Percentiles rank a stretch among this genome's conserved stretches.
phyloP scores from a whole-genome alignment of 30 jellyfish, hydroid and myxozoan genomes.

The Cassiopea xamachana region DNA sequence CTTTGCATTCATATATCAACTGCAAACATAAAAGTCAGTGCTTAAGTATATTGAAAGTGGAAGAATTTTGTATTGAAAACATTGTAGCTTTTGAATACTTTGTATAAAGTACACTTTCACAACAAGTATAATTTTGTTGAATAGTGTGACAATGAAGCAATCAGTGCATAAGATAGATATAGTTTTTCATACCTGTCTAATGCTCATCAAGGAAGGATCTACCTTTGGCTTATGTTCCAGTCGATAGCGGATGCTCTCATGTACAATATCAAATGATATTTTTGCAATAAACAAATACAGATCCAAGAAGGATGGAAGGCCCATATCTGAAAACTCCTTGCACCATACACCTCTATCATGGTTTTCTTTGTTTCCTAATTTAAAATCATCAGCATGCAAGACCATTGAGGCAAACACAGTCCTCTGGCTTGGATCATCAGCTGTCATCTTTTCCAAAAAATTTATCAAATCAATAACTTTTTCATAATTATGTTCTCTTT shows the following conservation, averaged over 20 bases:
- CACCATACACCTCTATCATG: conserved; percentile 87
- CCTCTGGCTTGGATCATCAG: conserved; percentile 63
- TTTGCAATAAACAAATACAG: conserved; percentile 73
- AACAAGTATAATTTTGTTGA: no score
- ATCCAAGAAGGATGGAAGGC: conserved; percentile 92
- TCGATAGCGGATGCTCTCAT: conserved; percentile 88
- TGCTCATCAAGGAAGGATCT: conserved; percentile 92
- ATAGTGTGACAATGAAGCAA: not conserved
- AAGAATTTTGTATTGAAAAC: not conserved
- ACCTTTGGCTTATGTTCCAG: conserved; percentile 90
- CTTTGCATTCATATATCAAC: conserved; percentile 96
- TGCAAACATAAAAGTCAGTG: conserved; percentile 22
- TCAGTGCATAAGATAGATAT: not conserved
- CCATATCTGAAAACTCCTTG: conserved; percentile 81
- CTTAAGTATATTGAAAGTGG: not conserved
- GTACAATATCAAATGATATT: conserved; percentile 83
- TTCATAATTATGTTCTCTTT: conserved; percentile 70
- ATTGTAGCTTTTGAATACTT: not conserved
- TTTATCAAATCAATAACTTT: conserved; percentile 63
- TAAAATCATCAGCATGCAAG: conserved; percentile 65
- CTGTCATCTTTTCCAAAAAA: conserved; percentile 61
- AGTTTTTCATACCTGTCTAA: conserved; percentile 79
- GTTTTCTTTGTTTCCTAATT: conserved; percentile 2
- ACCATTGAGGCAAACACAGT: conserved; percentile 51
- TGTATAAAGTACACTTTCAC: no score